Evolutionary conservation across 1,140 invertebrate species (phyloP).

Genomic region (Coptotermes formosanus): DNA sequence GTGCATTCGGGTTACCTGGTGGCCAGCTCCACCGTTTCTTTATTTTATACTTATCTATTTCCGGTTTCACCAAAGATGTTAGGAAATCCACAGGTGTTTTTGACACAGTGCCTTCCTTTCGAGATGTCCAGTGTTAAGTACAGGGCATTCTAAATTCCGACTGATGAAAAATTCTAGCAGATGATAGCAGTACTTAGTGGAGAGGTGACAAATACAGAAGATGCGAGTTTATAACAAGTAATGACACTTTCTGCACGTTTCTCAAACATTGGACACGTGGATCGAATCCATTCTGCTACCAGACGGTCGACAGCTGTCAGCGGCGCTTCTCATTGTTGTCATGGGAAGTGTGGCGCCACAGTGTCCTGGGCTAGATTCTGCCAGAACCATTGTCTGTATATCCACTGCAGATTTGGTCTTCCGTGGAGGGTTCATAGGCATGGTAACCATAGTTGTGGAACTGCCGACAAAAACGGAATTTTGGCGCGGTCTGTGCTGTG

Average conservation of each 20-base stretch:
- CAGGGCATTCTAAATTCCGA: no score
- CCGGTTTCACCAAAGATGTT: no score
- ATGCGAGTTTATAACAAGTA: no score
- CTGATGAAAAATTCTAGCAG: no score
- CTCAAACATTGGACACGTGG: slow-evolving; percentile 28
- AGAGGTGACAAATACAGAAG: no score
- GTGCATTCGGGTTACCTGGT: no score
- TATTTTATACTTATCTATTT: no score
- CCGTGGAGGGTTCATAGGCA: slow-evolving; percentile 49
- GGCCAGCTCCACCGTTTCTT: no score
- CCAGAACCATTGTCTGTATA: slow-evolving; percentile 68
- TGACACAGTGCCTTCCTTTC: no score
- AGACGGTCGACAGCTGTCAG: not conserved
- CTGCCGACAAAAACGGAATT: slow-evolving; percentile 83
- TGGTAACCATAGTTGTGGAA: slow-evolving; percentile 56
- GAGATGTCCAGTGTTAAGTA: no score
- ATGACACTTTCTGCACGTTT: not conserved
- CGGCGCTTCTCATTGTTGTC: slow-evolving; percentile 15
- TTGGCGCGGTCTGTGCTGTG: slow-evolving; percentile 55
- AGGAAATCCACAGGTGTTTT: no score
- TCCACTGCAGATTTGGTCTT: slow-evolving; percentile 80
- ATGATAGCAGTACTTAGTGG: no score
- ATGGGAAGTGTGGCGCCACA: slow-evolving; percentile 34
- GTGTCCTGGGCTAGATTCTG: slow-evolving; percentile 47
- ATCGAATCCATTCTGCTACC: not conserved